Evolutionary conservation across 2,888 invertebrate species (phyloP), one percentile per base, ranked within the genome.

Genomic region (Aleiodes testaceus): DNA sequence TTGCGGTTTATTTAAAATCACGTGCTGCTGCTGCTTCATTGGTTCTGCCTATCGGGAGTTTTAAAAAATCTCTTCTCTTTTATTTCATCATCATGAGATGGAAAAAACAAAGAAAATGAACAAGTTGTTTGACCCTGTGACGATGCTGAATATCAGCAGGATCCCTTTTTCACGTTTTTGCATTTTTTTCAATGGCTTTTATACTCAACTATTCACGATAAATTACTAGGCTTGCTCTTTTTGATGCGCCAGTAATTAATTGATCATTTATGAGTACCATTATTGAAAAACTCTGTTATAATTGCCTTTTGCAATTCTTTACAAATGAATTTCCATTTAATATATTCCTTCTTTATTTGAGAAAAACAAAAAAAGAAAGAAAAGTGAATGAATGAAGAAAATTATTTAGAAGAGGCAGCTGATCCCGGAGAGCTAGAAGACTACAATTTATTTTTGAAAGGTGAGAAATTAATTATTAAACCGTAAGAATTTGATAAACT

Each of bases 1-100:
- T 64, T 70, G 69, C 63, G 50, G 66, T 66, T 72, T 73, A 63
- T 53, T 75, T 64, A 26, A 16, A 49, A 63, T 73, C 72, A 68
- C 66, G 71, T 70, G 73, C 72, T 71, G 59, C 66, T 66, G 70
- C 50, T 65, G 53, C 47, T 45, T 30, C 59, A 36, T 52, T 45
- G 52, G 66, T 66, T 70, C 18, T 66, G 70, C 70, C 44, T 70
- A 36, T 59, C 55, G 16, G 36, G 6, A 53, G 9, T 18, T 42
- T 42, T 50, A 1, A 14, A 9, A 11, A 36, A 16, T 20, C 18
- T 50, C 42, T 36, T 18, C n/a, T 12, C 18, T 59, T 18, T 11
- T 26, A n/a, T 26, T 53, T 12, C 26, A 16, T 20, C 50, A 50
- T 30, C 7, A 3, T 14, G 53, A 42, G 14, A 59, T 16, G 42